These are phyloP conservation scores for Prochilodus magdalenae DNA, from an alignment of 2,113 vertebrate genomes.

Conservation along the genomic window DNA sequence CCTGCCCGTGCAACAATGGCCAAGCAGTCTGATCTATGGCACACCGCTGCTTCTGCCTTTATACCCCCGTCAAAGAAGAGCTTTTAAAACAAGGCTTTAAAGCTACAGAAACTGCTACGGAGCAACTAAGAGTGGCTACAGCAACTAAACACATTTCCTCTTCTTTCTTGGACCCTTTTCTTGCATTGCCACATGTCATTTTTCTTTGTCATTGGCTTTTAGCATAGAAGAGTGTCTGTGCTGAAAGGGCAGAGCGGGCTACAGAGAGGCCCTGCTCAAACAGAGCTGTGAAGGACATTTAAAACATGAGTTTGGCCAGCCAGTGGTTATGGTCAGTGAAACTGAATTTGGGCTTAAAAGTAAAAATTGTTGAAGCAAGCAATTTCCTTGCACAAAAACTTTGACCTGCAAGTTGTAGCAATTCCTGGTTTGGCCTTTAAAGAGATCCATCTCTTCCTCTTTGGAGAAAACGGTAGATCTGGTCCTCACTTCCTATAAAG, in stretches of 20 bases:
- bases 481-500: too few relatives aligned
- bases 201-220: slow-evolving; percentile 32
- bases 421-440: too few relatives aligned
- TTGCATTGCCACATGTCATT: slow-evolving; percentile 32
- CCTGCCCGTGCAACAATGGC: slow-evolving; percentile 63
- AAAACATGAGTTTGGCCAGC: slow-evolving; percentile 27
- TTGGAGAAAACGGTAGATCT: too few relatives aligned
- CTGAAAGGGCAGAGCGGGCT: slow-evolving; percentile 10
- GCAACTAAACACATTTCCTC: slow-evolving; percentile 32
- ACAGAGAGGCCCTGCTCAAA: slow-evolving; percentile 21
- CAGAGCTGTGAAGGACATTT: slow-evolving; percentile 13
- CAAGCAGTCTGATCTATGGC: slow-evolving; percentile 71
- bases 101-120: slow-evolving; percentile 45
- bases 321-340: background rate
- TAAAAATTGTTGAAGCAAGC: too few relatives aligned
- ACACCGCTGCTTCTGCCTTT: slow-evolving; percentile 62
- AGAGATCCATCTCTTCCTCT: too few relatives aligned
- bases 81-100: slow-evolving; percentile 58
- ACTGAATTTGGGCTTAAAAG: background rate
- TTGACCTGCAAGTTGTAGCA: too few relatives aligned
- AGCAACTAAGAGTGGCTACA: slow-evolving; percentile 38
- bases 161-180: slow-evolving; percentile 30
- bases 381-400: too few relatives aligned
- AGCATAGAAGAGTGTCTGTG: slow-evolving; percentile 8
- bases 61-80: slow-evolving; percentile 60